phyloP scores from a whole-genome alignment of 2,888 invertebrate species.

The Polymixis lichenea region DNA sequence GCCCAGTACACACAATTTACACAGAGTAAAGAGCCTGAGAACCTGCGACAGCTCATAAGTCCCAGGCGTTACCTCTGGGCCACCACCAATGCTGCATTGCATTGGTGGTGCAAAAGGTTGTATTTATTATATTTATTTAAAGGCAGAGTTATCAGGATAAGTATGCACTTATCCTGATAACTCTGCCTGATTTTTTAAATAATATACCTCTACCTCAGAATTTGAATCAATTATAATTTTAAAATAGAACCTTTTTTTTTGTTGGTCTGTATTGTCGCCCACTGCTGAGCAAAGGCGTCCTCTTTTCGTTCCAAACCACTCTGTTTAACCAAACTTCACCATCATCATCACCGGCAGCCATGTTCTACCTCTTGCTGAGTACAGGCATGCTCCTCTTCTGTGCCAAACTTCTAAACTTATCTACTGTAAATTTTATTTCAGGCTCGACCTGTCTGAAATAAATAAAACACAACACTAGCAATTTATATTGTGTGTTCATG shows the following conservation, averaged over 20 bases:
- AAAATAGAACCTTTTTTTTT: background rate
- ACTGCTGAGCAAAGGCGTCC: background rate
- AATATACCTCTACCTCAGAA: too few relatives aligned
- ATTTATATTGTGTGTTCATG: slow-evolving; percentile 12
- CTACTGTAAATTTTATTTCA: background rate
- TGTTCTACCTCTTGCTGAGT: background rate
- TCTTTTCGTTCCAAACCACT: background rate
- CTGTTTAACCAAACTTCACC: background rate
- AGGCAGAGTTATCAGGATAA: too few relatives aligned
- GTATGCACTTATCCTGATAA: too few relatives aligned
- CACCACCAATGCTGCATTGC: too few relatives aligned
- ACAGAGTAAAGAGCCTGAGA: too few relatives aligned
- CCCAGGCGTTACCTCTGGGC: too few relatives aligned
- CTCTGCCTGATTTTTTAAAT: background rate
- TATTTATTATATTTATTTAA: too few relatives aligned
- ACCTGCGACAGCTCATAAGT: too few relatives aligned
- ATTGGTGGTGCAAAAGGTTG: too few relatives aligned
- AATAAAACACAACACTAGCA: background rate
- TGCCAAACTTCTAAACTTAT: slow-evolving; percentile 1
- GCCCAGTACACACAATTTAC: too few relatives aligned
- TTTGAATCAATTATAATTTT: background rate
- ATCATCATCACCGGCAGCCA: background rate
- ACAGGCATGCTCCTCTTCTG: background rate
- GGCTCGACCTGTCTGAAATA: background rate
- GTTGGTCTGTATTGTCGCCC: background rate